These are phyloP conservation scores for Phengaris arion DNA, from an alignment of 2,888 invertebrate species.

Conservation along the genomic window DNA sequence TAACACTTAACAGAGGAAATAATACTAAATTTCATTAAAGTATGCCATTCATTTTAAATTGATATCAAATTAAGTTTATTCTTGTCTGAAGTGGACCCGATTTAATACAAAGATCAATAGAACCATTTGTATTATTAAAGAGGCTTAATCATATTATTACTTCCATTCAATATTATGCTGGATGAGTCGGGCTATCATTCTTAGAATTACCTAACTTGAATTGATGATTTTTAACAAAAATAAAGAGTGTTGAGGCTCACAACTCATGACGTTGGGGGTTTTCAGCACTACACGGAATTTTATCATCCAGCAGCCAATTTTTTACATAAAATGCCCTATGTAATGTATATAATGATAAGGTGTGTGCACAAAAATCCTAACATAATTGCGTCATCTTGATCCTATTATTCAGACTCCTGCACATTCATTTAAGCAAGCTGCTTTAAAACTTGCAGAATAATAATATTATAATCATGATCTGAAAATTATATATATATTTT, in stretches of 20 bases:
- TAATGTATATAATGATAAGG: too few species aligned
- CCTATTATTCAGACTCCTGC: too few species aligned
- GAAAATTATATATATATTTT: too few species aligned
- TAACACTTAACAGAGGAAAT: not conserved
- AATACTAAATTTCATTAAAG: not conserved
- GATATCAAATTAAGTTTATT: not conserved
- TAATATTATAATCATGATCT: too few species aligned
- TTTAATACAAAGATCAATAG: conserved; percentile 4
- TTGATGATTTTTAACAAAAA: not conserved
- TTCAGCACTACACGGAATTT: too few species aligned
- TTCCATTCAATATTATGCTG: not conserved
- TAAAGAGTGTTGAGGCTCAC: not conserved
- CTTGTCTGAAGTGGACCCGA: not conserved
- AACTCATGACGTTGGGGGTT: too few species aligned
- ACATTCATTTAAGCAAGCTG: too few species aligned
- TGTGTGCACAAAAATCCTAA: too few species aligned
- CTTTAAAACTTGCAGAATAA: too few species aligned
- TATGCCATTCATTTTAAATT: conserved; percentile 9
- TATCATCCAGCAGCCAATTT: too few species aligned
- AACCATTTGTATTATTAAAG: conserved; percentile 1
- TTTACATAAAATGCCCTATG: too few species aligned
- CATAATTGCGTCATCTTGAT: too few species aligned
- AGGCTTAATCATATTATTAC: not conserved
- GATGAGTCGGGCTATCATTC: not conserved
- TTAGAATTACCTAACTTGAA: not conserved